Evolutionary conservation across 2,888 invertebrate species (phyloP), one percentile per base, ranked within the genome.

Genomic region (Polyommatus iphigenia): DNA sequence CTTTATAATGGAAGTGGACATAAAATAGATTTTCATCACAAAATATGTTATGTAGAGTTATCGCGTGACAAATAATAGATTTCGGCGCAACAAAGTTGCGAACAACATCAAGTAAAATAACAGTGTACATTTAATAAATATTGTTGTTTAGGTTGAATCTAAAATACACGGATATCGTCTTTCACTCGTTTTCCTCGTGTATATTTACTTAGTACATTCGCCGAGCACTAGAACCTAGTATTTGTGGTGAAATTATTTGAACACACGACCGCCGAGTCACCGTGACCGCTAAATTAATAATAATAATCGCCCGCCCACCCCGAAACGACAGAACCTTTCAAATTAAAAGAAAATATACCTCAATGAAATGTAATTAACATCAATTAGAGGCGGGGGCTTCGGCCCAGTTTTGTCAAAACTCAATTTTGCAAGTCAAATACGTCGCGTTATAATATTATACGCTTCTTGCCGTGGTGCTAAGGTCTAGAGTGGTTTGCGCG

Each of bases 361-460:
- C 77, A 80, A 85, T 83, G 83, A 85, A 87, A 87, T 85, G 80
- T 85, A 87, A 87, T 87, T 85, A 85, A 82, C 84, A 80, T 83
- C 84, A 87, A 88, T 88, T 88, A 88, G 81, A 46, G 59, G 80
- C 81, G 83, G 83, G 84, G 85, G 83, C 86, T 86, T 85, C 85
- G 86, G 87, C 86, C 86, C 81, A 86, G 87, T 87, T 86, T 88
- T 91, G 93, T 93, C 93, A 92, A 91, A 93, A 93, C 91, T 90
- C 91, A 93, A 94, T 93, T 93, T 93, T 92, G 92, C 90, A 91
- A 91, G 86, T 89, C 91, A 93, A 93, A 92, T 89, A 92, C 50
- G 41, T 29, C 6, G 54, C 41, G 46, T 24, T 50, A 24, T 75
- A 73, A 5, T 50, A 18, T 72, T 72, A 10, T 41, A n/a, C 13